Evolutionary conservation across 2,888 invertebrate species (phyloP), one percentile per base, ranked within the genome.

Genomic region (Seira musarum): DNA sequence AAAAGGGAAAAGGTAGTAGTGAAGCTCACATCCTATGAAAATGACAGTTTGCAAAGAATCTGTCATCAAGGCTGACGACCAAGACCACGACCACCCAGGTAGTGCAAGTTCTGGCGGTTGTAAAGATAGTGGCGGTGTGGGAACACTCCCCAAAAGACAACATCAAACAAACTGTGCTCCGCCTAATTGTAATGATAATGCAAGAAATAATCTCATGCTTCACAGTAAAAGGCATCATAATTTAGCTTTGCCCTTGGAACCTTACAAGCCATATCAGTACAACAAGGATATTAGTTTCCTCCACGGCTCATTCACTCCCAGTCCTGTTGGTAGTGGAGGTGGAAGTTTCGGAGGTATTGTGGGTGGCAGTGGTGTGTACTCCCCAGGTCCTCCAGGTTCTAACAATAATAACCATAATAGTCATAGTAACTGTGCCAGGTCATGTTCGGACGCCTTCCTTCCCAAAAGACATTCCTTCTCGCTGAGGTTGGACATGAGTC

Each of bases 11-110:
- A 76, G 70, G 66, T 70, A 35, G 65, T 49, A 78, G 78, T 78
- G 60, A 78, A 71, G 60, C 17, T 72, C 49, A 66, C 66, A 35
- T 77, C 63, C 35, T 19, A 74, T 17, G 66, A 78, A 78, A 57
- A 78, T 78, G 78, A 78, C 78, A 78, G 78, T 78, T 78, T 78
- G 78, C 67, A 78, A 72, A 30, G 71, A 72, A 71, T 71, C 78
- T 72, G 78, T 78, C 78, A 78, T 78, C 71, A 60, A 78, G 71
- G 67, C 65, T 78, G 78, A 78, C 78, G 78, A 60, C 35, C 40
- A 40, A n/a, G 64, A 76, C 64, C 53, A 69, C 69, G 76, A 77
- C 77, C 70, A 60, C 46, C 35, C 67, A 60, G 22, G 21, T 61
- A 61, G 61, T 61, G 49, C 19, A 24, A 40, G 63, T 63, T 40